Evolutionary conservation across 2,797 vertebrate genomes (phyloP), one percentile per base, ranked within the genome.

Genomic region (Huso huso): DNA sequence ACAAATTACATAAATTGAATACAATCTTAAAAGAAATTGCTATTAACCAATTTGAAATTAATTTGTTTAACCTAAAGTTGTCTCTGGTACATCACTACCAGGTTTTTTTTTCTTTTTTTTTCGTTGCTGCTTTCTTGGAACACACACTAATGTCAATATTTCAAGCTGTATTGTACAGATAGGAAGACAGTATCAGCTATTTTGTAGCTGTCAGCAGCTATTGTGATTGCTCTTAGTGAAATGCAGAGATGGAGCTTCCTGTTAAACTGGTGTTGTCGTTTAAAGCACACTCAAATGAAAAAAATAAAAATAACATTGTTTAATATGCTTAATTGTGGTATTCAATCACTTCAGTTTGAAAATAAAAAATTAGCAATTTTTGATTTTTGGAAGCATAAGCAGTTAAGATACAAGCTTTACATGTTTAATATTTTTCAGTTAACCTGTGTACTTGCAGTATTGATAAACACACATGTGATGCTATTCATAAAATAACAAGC

Each of bases 91-190:
- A 55, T 55, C 53, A 55, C 3, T 55, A 55, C 53, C n/a, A 10
- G 12, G 69, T 18, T 49, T 49, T 69, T 37, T 72, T 74, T 68
- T 58, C 77, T 72, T 1, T 69, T 63, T 69, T 48, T 73, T 74
- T 66, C 64, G 2, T 12, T 69, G 59, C 58, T 63, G 65, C 57
- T 63, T 66, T 7, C 59, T 71, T 51, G 59, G 73, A 37, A 75
- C 48, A 9, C 68, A 53, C 61, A 2, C 51, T 67, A 72, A 78
- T 75, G 72, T 69, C 71, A 69, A 70, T 77, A 63, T 76, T 67
- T 66, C 66, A 68, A 68, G 70, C 71, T 78, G 76, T 63, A 49
- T 66, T 81, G 71, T 81, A 79, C 70, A 72, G 70, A 74, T 74
- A 77, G 68, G 66, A 58, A 71, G 72, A 60, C 69, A 66, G 62